A percentile compares a stretch with the other conserved stretches of the same genome.
Evolutionary conservation across 2,888 invertebrate genomes (phyloP).

Genomic region (Nomada lathburiana): DNA sequence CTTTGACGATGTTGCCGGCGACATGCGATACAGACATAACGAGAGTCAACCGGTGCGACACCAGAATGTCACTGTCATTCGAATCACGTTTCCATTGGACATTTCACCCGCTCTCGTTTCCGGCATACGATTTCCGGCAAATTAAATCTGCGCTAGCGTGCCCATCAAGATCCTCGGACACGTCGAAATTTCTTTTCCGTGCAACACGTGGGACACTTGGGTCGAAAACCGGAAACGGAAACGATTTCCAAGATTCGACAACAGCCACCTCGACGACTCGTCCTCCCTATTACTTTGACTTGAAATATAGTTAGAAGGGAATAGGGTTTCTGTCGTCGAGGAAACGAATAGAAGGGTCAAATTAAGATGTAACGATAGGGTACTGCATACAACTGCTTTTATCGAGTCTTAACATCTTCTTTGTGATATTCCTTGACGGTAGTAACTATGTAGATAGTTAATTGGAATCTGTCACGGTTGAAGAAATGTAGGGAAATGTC

Average conservation of each 20-base stretch:
- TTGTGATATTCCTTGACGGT: background rate
- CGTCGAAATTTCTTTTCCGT: constrained; percentile 23
- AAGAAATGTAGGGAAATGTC: background rate
- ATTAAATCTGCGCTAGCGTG: constrained; percentile 59
- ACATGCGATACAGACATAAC: background rate
- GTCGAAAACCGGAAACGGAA: constrained; percentile 57
- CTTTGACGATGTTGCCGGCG: background rate
- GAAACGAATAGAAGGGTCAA: background rate
- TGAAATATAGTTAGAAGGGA: background rate
- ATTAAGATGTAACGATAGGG: constrained; percentile 13
- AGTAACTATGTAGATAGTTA: background rate
- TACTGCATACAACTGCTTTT: background rate
- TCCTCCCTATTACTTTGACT: background rate
- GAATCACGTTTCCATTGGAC: constrained; percentile 45
- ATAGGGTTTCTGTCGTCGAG: background rate
- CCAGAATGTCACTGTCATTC: constrained; percentile 25
- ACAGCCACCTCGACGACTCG: background rate
- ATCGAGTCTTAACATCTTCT: background rate
- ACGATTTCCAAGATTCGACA: constrained; percentile 24
- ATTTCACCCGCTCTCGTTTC: constrained; percentile 49
- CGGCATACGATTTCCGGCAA: constrained; percentile 64
- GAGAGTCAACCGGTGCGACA: constrained; percentile 51
- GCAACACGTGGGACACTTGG: background rate
- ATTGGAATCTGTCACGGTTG: background rate
- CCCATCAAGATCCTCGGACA: constrained; percentile 52